A percentile compares a stretch with the other conserved stretches of the same genome.
Conservation (phyloP, 2,113 vertebrate genomes). For the Kryptolebias marmoratus region DNA sequence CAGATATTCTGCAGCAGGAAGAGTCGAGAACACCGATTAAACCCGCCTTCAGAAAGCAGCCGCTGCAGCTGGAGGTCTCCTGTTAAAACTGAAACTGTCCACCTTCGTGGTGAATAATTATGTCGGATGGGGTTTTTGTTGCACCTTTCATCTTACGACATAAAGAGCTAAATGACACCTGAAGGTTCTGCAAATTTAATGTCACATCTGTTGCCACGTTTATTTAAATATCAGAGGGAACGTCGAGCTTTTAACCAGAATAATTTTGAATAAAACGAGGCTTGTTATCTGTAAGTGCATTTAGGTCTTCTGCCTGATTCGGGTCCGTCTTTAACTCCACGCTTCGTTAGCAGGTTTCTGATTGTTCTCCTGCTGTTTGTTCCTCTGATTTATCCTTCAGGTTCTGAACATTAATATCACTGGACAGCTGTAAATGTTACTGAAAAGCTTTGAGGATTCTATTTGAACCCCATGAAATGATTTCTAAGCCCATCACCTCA, state of each 20-base stretch:
- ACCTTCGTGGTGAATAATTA: constrained; percentile 26
- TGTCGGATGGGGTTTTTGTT: constrained; percentile 15
- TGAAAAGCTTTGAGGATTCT: constrained; percentile 66
- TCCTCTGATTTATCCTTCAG: constrained; percentile 23
- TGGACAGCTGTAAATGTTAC: constrained; percentile 64
- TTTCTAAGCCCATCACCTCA: constrained; percentile 63
- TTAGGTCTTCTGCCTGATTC: constrained; percentile 47
- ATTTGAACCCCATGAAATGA: constrained; percentile 62
- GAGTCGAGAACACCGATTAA: background rate
- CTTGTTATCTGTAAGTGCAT: constrained; percentile 60
- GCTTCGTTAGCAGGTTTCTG: constrained; percentile 54
- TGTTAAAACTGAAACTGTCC: background rate
- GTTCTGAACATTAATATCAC: constrained; percentile 56
- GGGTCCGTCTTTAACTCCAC: constrained; percentile 33
- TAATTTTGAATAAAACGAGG: constrained; percentile 53
- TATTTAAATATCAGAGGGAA: constrained; percentile 55
- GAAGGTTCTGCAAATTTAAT: constrained; percentile 58
- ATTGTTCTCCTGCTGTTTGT: constrained; percentile 38
- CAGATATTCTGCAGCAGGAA: constrained; percentile 9
- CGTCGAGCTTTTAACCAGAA: constrained; percentile 42
- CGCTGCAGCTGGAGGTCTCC: background rate
- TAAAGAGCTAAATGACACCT: constrained; percentile 30
- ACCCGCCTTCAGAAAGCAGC: constrained; percentile 6
- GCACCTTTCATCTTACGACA: constrained; percentile 11
- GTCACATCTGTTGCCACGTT: constrained; percentile 47